Evolutionary conservation across 2,797 vertebrate genomes (phyloP).

Genomic region (Coracias cyanogaster): DNA sequence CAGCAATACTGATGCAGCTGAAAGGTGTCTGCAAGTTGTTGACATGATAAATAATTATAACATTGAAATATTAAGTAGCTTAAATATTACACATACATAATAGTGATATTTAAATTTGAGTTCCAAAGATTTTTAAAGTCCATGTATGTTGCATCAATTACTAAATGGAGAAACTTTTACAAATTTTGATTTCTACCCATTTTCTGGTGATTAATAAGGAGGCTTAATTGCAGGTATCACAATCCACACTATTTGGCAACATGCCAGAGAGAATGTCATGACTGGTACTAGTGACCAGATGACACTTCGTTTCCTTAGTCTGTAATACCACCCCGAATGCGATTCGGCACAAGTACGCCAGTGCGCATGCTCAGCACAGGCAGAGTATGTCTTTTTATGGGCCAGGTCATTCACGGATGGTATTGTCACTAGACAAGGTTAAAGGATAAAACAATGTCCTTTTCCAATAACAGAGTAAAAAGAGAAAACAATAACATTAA

Average conservation of each 20-base stretch:
- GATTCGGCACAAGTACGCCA: neutral
- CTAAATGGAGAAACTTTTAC: neutral
- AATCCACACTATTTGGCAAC: neutral
- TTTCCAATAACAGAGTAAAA: neutral
- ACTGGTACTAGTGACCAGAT: neutral
- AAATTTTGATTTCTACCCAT: neutral
- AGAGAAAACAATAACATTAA: neutral
- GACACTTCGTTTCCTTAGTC: neutral
- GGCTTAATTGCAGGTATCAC: neutral
- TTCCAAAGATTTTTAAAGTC: neutral
- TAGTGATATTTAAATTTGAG: neutral
- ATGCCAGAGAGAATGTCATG: neutral
- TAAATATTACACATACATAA: neutral
- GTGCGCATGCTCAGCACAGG: neutral
- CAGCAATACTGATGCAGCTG: neutral
- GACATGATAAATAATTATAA: neutral
- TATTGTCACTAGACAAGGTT: neutral
- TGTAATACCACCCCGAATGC: fast-evolving
- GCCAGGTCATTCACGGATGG: neutral
- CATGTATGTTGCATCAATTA: neutral
- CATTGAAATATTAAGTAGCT: neutral
- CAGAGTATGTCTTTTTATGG: neutral
- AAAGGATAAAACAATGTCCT: neutral
- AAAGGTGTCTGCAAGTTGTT: neutral
- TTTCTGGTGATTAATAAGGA: neutral